Evolutionary conservation across 2,888 invertebrate species (phyloP).

Genomic region (Chirona hameri): DNA sequence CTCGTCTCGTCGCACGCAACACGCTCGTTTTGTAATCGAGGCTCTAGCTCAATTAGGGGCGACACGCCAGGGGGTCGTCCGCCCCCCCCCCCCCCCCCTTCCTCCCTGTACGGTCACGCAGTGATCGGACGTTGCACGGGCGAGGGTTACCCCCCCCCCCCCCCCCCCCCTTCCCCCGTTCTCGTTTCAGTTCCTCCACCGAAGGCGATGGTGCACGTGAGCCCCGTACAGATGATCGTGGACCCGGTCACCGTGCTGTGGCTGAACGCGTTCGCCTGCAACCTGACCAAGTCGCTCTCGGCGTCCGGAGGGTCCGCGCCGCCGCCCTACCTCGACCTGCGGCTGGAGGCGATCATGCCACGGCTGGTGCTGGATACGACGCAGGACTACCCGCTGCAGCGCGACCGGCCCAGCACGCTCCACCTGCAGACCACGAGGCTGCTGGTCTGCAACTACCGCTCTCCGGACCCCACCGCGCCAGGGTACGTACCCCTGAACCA

Average conservation of each 20-base stretch:
- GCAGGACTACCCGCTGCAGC: slow-evolving; percentile 52
- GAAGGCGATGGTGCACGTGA: slow-evolving; percentile 84
- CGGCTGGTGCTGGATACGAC: slow-evolving; percentile 49
- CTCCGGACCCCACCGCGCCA: slow-evolving; percentile 49
- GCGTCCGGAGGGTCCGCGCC: slow-evolving; percentile 44
- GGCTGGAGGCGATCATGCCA: slow-evolving; percentile 89
- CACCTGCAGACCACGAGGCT: slow-evolving; percentile 78
- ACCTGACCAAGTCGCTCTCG: slow-evolving; percentile 69
- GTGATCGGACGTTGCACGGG: too few species aligned
- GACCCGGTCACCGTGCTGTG: slow-evolving; percentile 86
- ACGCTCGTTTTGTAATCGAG: too few species aligned
- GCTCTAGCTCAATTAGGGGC: too few species aligned
- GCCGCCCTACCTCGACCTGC: slow-evolving; percentile 59
- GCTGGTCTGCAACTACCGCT: slow-evolving; percentile 64
- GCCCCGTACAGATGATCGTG: slow-evolving; percentile 82
- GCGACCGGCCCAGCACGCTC: slow-evolving; percentile 81
- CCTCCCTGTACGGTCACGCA: too few species aligned
- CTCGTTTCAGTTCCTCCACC: slow-evolving; percentile 77
- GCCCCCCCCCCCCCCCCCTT: too few species aligned
- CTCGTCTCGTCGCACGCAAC: too few species aligned
- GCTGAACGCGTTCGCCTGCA: slow-evolving; percentile 89
- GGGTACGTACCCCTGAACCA: not conserved
- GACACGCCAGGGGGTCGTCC: too few species aligned
- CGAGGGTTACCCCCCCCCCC: not conserved
- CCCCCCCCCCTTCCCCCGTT: not conserved